These are phyloP conservation scores for Dinomys branickii DNA, from an alignment of 2,113 vertebrate species.

Conservation along the genomic window DNA sequence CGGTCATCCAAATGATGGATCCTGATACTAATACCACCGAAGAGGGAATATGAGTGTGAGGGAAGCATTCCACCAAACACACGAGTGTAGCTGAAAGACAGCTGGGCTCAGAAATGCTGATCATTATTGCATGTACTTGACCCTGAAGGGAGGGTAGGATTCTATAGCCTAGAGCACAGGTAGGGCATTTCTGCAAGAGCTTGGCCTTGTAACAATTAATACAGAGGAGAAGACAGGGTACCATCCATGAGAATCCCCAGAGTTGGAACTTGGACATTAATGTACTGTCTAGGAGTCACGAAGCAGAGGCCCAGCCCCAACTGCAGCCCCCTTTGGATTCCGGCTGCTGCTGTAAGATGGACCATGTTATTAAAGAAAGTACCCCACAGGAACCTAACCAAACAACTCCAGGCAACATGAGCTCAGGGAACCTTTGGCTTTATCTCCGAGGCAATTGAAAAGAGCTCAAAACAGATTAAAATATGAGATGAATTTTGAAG, in stretches of 20 bases:
- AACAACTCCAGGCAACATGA: constrained; percentile 73
- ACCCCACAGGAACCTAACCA: constrained; percentile 74
- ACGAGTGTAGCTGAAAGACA: fast-evolving
- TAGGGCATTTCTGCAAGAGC: not conserved
- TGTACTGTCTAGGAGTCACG: constrained; percentile 33
- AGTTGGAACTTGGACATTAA: constrained; percentile 52
- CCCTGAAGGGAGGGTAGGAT: not conserved
- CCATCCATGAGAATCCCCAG: not conserved
- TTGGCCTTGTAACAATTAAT: not conserved
- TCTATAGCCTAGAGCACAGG: fast-evolving
- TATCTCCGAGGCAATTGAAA: constrained; percentile 82
- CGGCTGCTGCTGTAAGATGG: not conserved
- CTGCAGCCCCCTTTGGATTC: not conserved
- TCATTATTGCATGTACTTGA: too few species aligned
- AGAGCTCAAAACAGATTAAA: constrained; percentile 85
- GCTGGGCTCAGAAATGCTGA: not conserved
- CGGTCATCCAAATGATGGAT: not conserved
- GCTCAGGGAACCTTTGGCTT: constrained; percentile 76
- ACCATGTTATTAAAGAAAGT: constrained; percentile 74
- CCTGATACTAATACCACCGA: too few species aligned
- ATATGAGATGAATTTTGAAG: constrained; percentile 82
- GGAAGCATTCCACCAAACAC: not conserved
- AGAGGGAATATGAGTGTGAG: not conserved
- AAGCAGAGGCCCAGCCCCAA: not conserved
- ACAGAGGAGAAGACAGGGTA: not conserved